Conservation (phyloP, 2,888 invertebrate genomes). For the Rhamnusium bicolor region DNA sequence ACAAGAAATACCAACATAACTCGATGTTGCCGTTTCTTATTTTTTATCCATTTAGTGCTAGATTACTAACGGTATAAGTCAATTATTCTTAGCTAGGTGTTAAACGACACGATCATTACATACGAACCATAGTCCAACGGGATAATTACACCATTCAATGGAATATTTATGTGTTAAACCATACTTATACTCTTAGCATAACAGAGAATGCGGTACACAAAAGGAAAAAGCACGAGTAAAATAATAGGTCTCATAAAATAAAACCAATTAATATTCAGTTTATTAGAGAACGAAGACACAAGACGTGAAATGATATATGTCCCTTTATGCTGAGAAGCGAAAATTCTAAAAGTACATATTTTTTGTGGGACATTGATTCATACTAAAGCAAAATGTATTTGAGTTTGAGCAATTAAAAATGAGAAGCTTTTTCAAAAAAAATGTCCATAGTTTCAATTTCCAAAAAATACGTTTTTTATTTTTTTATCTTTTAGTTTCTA, state of each 20-base stretch:
- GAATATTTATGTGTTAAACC: conserved; percentile 14
- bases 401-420: no score
- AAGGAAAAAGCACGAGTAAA: conserved; percentile 3
- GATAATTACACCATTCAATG: conserved; percentile 21
- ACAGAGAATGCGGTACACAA: neutral
- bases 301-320: neutral
- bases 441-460: no score
- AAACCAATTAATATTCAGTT: neutral
- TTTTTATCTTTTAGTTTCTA: no score
- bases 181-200: neutral
- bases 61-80: conserved; percentile 29
- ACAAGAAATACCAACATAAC: conserved; percentile 7
- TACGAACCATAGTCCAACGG: conserved; percentile 22
- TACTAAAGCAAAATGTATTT: no score
- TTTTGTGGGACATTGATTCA: no score
- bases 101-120: conserved; percentile 32
- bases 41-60: conserved; percentile 13
- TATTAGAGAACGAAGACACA: neutral
- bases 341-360: no score
- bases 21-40: conserved; percentile 10
- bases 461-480: no score
- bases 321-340: no score
- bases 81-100: conserved; percentile 31
- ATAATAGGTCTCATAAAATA: neutral
- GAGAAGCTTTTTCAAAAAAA: no score